Base-by-base conservation (phyloP, 2,797 vertebrate genomes). In the Coccyzus lansbergi region DNA sequence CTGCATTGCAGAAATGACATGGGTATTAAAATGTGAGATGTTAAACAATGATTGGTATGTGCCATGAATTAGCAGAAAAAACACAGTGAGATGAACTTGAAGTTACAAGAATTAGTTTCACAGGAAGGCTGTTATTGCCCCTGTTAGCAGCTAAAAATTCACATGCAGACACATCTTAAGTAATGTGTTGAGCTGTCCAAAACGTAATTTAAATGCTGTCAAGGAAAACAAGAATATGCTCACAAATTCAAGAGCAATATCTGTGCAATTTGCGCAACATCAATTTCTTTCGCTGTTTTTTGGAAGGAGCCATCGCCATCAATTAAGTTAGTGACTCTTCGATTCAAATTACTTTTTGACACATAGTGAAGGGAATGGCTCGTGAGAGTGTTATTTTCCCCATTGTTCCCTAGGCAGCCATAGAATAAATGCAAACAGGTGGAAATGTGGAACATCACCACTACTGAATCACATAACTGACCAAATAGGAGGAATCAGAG, bases 281-380 rank as follows among this genome's bases (percentile, higher is more conserved):
- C 96, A 97, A 71, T 98, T 97, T 97, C 94, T 97, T 97, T 92
- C 93, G 93, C 95, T 97, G 92, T 95, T 97, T 91, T 97, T 96
- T 97, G 91, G 93, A 97, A 93, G 90, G 96, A 97, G 87, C 91
- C 91, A 97, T 97, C 88, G 5, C 88, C 87, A 97, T 97, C 97
- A 97, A 97, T 98, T 98, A 98, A 97, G 95, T 95, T 95, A 96
- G 93, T 88, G 94, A 97, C 93, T 97, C 93, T 97, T 97, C 96
- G 96, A 96, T 97, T 97, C 97, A 97, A 97, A 97, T 97, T 97
- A 96, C 93, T 97, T 98, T 97, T 97, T 98, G 97, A 97, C 97
- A 97, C 94, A 85, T 83, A 97, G 94, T 95, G 95, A 97, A 96
- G 4, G 68, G 85, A 97, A 96, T 95, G 90, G 83, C 76, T 97